phyloP scores from a whole-genome alignment of 64 coral and sea anemone species.

The Pocillopora verrucosa region DNA sequence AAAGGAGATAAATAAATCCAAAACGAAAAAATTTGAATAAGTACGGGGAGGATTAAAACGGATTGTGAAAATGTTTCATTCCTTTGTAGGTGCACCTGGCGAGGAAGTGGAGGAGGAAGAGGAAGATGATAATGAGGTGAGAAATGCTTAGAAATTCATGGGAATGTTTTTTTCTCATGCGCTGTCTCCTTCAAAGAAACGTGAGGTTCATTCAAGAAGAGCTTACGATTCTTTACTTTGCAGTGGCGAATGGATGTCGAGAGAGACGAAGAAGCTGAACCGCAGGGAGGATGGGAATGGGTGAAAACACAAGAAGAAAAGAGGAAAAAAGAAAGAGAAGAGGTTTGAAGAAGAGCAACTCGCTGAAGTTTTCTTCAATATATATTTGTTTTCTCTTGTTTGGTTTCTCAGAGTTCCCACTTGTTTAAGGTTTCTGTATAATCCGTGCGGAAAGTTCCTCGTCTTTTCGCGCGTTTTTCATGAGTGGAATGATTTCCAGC shows the following conservation, averaged over 20 bases:
- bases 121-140: constrained; percentile 74
- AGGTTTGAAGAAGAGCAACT: constrained; percentile 12
- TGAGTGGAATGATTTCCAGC: not conserved
- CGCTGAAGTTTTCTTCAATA: not conserved
- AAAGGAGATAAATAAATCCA: not conserved
- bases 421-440: not conserved
- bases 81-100: constrained; percentile 28
- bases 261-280: constrained; percentile 61
- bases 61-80: not conserved
- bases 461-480: not conserved
- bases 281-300: constrained; percentile 91
- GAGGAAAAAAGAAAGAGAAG: constrained; percentile 63
- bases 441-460: not conserved
- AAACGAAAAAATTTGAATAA: not conserved
- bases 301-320: constrained; percentile 92
- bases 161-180: not conserved
- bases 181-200: not conserved
- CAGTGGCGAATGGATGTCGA: constrained; percentile 95
- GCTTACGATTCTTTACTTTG: not conserved
- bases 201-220: no score
- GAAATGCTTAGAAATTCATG: not conserved
- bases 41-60: not conserved
- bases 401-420: not conserved
- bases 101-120: constrained; percentile 73
- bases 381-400: not conserved